Conservation (phyloP, 2,888 invertebrate species). For the Reticulitermes lucifugus region DNA sequence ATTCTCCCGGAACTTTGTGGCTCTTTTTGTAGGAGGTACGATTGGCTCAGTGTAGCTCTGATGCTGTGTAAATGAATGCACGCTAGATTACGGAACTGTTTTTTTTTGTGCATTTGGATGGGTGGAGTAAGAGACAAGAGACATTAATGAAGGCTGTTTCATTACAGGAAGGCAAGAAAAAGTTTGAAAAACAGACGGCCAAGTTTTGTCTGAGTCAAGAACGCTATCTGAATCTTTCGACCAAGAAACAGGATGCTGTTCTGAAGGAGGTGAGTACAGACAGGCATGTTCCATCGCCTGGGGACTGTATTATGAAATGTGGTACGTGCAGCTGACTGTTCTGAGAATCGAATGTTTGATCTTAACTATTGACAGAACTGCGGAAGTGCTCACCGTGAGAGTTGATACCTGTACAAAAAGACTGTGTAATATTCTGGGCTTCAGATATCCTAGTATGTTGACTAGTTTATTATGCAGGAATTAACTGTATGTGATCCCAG, state of each 20-base stretch:
- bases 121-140: background rate
- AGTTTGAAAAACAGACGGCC: slow-evolving; percentile 97
- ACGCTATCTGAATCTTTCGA: slow-evolving; percentile 91
- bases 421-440: no score
- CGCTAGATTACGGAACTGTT: background rate
- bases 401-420: no score
- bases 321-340: background rate
- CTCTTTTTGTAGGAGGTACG: background rate
- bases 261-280: slow-evolving; percentile 85
- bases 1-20: background rate
- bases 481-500: no score
- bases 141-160: background rate
- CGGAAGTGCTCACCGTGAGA: no score
- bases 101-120: background rate
- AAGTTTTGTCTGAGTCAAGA: slow-evolving; percentile 98
- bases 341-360: no score
- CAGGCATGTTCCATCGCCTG: no score
- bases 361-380: no score
- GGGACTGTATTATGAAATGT: background rate
- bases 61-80: background rate
- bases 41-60: no score
- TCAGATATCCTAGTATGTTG: no score
- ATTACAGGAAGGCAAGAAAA: slow-evolving; percentile 90
- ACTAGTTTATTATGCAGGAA: no score
- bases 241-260: slow-evolving; percentile 90